These are phyloP conservation scores for Odontesthes bonariensis DNA, from an alignment of 2,113 vertebrate genomes.

Conservation along the genomic window DNA sequence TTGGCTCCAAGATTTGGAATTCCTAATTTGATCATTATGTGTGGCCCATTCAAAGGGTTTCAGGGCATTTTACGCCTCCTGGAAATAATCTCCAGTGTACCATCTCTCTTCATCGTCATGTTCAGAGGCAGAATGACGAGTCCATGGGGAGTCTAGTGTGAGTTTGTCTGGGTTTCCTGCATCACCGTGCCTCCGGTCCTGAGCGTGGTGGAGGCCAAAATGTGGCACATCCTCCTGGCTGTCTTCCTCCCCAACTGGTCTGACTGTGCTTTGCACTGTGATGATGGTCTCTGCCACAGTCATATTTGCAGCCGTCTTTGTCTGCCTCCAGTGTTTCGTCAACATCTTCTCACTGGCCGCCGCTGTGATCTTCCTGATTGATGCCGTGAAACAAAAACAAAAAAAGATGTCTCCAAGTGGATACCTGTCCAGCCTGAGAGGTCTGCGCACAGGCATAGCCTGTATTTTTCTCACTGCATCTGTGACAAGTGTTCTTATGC, in stretches of 20 bases:
- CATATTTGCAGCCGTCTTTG: constrained; percentile 68
- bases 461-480: constrained; percentile 79
- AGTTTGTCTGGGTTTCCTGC: constrained; percentile 85
- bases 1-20: not conserved
- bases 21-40: constrained; percentile 16
- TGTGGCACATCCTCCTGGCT: constrained; percentile 67
- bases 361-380: constrained; percentile 68
- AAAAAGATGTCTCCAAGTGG: constrained; percentile 69
- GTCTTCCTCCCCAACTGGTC: constrained; percentile 81
- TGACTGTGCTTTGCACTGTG: constrained; percentile 74
- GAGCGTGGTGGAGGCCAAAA: constrained; percentile 25
- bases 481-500: constrained; percentile 2
- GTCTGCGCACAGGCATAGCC: constrained; percentile 80
- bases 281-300: constrained; percentile 80
- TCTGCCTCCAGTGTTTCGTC: constrained; percentile 29
- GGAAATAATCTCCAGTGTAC: constrained; percentile 72
- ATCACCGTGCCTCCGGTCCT: constrained; percentile 72
- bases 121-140: fast-evolving
- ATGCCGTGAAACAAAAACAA: constrained; percentile 71
- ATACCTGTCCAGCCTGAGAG: constrained; percentile 79
- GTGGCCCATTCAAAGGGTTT: constrained; percentile 31
- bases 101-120: constrained; percentile 76
- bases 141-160: constrained; percentile 79
- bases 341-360: constrained; percentile 77
- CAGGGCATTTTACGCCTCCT: constrained; percentile 66